Conservation (phyloP, 2,113 vertebrate species). For the Hystrix cristata region DNA sequence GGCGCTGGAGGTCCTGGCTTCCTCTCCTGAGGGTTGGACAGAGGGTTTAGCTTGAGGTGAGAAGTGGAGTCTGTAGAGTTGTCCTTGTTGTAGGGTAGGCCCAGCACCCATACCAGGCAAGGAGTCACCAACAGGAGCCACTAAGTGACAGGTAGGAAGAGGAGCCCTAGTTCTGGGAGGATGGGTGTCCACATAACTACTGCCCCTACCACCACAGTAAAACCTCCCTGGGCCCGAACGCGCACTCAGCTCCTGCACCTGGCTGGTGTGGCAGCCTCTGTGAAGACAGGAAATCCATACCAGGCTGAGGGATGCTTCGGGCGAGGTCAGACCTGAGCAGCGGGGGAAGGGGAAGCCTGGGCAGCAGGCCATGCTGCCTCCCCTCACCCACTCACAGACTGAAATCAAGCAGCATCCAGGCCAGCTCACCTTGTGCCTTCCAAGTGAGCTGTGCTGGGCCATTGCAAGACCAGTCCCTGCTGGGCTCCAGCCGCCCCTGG, state of each 20-base stretch:
- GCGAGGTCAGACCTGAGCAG: background rate
- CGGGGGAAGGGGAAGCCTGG: accelerated
- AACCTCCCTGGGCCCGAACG: accelerated
- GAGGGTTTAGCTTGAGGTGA: background rate
- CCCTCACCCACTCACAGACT: background rate
- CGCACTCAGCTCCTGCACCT: background rate
- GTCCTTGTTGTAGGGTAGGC: background rate
- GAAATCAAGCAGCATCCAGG: background rate
- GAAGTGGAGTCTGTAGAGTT: background rate
- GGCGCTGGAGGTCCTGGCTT: too few species aligned
- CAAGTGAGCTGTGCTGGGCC: background rate
- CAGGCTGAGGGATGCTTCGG: background rate
- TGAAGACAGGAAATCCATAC: conserved; percentile 63
- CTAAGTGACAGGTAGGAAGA: background rate
- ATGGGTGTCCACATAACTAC: background rate
- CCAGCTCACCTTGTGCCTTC: background rate
- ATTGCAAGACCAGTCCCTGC: background rate
- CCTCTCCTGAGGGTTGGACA: background rate
- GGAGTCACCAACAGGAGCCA: background rate
- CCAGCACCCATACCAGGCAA: background rate
- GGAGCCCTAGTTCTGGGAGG: background rate
- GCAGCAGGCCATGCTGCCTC: background rate
- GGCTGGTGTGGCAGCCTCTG: accelerated
- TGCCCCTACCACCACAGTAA: background rate
- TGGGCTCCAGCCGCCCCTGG: too few species aligned